Conservation (phyloP, 2,113 vertebrate genomes). For the Atlantisia rogersi region DNA sequence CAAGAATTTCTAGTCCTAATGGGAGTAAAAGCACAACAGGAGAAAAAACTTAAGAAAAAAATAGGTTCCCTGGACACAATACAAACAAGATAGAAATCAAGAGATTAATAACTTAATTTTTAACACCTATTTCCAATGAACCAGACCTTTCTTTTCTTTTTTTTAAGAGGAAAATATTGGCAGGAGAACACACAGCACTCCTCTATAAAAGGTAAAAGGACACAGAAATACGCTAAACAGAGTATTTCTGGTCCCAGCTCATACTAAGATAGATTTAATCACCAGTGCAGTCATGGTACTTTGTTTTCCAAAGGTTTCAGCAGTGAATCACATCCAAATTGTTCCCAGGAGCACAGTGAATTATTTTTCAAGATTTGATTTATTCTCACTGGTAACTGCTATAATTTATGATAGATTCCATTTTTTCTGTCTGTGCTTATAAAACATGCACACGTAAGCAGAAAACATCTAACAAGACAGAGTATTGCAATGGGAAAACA, state of each 20-base stretch:
- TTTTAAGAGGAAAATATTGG: neutral
- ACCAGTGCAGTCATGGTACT: neutral
- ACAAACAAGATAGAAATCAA: neutral
- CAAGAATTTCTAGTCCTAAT: neutral
- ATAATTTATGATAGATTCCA: constrained; percentile 56
- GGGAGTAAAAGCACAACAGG: neutral
- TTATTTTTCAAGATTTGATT: constrained; percentile 54
- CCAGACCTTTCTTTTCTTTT: neutral
- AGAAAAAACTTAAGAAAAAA: neutral
- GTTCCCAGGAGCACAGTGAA: constrained; percentile 44
- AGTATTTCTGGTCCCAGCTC: constrained; percentile 9
- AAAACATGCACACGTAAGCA: constrained; percentile 47
- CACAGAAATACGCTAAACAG: neutral
- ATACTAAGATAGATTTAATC: neutral
- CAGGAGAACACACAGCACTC: neutral
- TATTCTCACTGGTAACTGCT: constrained; percentile 49
- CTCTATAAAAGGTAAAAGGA: neutral
- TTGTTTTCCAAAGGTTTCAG: constrained; percentile 39
- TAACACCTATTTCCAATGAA: neutral
- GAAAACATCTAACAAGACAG: neutral
- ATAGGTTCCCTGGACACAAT: neutral
- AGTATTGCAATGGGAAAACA: neutral
- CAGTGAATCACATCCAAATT: constrained; percentile 58
- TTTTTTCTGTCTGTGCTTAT: constrained; percentile 8
- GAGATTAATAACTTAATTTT: neutral